Evolutionary conservation across 1,140 invertebrate genomes (phyloP).

Genomic region (Sinonovacula constricta): DNA sequence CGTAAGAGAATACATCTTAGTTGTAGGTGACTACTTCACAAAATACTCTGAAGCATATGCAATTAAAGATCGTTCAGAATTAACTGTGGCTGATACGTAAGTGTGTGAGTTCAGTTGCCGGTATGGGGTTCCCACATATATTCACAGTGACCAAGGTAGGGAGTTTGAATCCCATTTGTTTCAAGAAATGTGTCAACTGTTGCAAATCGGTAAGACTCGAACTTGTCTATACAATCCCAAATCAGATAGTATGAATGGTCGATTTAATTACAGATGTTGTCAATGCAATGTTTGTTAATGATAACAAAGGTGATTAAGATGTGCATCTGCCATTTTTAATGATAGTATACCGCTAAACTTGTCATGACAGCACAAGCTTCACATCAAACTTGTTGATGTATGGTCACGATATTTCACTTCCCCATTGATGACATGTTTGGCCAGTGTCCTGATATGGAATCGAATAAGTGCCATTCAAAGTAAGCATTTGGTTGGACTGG

Average conservation of each 20-base stretch:
- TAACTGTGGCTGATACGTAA: constrained; percentile 56
- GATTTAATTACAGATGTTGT: constrained; percentile 66
- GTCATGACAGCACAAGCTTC: constrained; percentile 54
- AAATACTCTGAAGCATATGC: constrained; percentile 66
- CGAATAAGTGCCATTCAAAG: too few species aligned
- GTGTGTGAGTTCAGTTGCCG: constrained; percentile 51
- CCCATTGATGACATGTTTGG: constrained; percentile 49
- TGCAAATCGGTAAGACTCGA: constrained; percentile 54
- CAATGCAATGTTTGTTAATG: constrained; percentile 45
- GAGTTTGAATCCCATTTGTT: constrained; percentile 63
- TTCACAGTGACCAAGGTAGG: constrained; percentile 57
- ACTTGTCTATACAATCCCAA: constrained; percentile 72
- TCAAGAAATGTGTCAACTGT: constrained; percentile 24
- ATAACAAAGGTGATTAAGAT: constrained; percentile 58
- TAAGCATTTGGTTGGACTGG: too few species aligned
- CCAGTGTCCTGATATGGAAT: neutral
- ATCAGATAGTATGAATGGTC: constrained; percentile 70
- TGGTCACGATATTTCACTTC: constrained; percentile 18
- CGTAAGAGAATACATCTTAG: constrained; percentile 68
- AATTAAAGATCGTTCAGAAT: constrained; percentile 58
- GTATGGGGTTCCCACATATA: constrained; percentile 47
- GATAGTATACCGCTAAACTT: constrained; percentile 53
- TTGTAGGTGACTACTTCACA: constrained; percentile 62
- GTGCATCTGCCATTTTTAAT: constrained; percentile 56
- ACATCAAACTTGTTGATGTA: constrained; percentile 55